Conservation (phyloP, 2,797 vertebrate species). For the Poliocrania exsul region DNA sequence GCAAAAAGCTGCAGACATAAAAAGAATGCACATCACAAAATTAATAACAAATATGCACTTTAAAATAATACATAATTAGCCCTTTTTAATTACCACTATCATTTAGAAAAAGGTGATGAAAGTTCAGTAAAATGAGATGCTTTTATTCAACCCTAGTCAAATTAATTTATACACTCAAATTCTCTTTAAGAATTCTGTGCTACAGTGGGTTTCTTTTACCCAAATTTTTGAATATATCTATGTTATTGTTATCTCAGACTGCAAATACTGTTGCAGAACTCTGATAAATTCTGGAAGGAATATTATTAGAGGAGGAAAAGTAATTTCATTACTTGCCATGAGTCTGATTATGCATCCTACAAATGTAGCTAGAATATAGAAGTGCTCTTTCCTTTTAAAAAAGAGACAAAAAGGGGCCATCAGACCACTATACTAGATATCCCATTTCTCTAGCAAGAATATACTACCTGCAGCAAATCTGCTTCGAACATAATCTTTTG, state of each 20-base stretch:
- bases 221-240: constrained; percentile 32
- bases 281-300: constrained; percentile 40
- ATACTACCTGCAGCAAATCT: constrained; percentile 39
- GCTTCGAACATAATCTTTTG: constrained; percentile 37
- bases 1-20: not conserved
- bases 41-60: constrained; percentile 52
- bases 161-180: constrained; percentile 57
- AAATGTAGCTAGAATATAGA: constrained; percentile 30
- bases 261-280: constrained; percentile 22
- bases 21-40: constrained; percentile 3
- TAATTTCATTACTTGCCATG: constrained; percentile 9
- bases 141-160: constrained; percentile 56
- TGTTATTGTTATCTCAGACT: constrained; percentile 3
- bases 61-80: constrained; percentile 47
- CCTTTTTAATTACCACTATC: constrained; percentile 56
- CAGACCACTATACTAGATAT: not conserved
- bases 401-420: not conserved
- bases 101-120: constrained; percentile 50
- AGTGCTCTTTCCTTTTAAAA: constrained; percentile 18
- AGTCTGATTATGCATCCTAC: constrained; percentile 51
- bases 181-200: constrained; percentile 42
- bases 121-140: constrained; percentile 45
- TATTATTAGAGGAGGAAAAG: constrained; percentile 23
- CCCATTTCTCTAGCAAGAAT: constrained; percentile 29
- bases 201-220: constrained; percentile 24